Evolutionary conservation across 2,797 vertebrate genomes (phyloP).

Genomic region (Toxotes lorentzi): DNA sequence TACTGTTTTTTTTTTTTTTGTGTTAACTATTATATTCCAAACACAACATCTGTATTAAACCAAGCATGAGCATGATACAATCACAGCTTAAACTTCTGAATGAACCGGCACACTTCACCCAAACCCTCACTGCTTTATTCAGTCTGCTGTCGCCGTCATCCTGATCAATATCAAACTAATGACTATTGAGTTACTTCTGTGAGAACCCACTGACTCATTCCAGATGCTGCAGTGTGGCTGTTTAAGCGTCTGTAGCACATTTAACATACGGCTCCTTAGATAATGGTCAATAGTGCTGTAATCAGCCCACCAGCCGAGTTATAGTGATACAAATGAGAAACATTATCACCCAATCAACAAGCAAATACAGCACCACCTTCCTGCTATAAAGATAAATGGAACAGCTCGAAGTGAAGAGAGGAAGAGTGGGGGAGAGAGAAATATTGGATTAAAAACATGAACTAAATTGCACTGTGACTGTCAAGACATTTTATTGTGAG

Average conservation of each 20-base stretch:
- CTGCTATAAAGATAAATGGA: slow-evolving; percentile 54
- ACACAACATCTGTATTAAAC: not conserved
- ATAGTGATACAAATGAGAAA: slow-evolving; percentile 76
- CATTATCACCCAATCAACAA: slow-evolving; percentile 72
- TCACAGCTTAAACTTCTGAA: slow-evolving; percentile 1
- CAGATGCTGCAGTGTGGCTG: slow-evolving; percentile 39
- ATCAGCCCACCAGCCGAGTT: slow-evolving; percentile 64
- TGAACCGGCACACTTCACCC: slow-evolving; percentile 22
- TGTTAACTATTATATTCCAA: not conserved
- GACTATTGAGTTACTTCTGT: slow-evolving; percentile 59
- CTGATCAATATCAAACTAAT: slow-evolving; percentile 67
- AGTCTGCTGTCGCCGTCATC: slow-evolving; percentile 17
- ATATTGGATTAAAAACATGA: slow-evolving; percentile 13
- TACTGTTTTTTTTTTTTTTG: not conserved
- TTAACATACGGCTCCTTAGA: slow-evolving; percentile 64
- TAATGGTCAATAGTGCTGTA: slow-evolving; percentile 62
- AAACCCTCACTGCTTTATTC: slow-evolving; percentile 18
- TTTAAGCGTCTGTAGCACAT: slow-evolving; percentile 54
- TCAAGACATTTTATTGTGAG: slow-evolving; percentile 23
- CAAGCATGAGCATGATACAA: slow-evolving; percentile 8
- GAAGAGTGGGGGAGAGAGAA: not conserved
- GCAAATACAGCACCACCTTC: slow-evolving; percentile 56
- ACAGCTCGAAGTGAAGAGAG: slow-evolving; percentile 1
- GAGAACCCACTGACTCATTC: slow-evolving; percentile 47
- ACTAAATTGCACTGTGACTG: slow-evolving; percentile 15